Evolutionary conservation across 2,888 invertebrate species (phyloP).

Genomic region (Melipona bicolor): DNA sequence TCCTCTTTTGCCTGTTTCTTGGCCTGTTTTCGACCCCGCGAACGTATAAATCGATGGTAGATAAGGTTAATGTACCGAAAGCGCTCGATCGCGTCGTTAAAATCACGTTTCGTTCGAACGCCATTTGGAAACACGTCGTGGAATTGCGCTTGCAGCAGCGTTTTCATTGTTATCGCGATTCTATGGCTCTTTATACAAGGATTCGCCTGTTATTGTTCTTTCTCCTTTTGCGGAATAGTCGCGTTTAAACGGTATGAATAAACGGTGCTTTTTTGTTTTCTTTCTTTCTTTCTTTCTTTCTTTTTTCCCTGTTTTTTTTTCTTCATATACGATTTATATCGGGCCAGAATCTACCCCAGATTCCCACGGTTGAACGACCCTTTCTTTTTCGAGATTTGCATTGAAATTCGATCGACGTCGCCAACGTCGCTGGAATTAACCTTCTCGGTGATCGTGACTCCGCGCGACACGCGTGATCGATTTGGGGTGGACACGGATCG

Average conservation of each 20-base stretch:
- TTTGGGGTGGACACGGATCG: not conserved
- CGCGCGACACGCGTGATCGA: not conserved
- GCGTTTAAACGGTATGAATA: not conserved
- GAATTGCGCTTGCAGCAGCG: not conserved
- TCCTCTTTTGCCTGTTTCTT: not conserved
- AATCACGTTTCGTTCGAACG: slow-evolving; percentile 31
- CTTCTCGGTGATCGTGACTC: not conserved
- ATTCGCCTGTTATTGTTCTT: slow-evolving; percentile 20
- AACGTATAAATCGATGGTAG: not conserved
- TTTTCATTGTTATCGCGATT: slow-evolving; percentile 29
- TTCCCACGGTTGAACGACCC: not conserved
- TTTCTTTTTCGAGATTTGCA: no score
- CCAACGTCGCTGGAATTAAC: slow-evolving; percentile 6
- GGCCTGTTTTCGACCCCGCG: not conserved
- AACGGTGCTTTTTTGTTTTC: not conserved
- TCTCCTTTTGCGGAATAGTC: not conserved
- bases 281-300: not conserved
- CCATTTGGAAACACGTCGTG: slow-evolving; percentile 12
- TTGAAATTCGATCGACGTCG: not conserved
- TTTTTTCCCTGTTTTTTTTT: not conserved
- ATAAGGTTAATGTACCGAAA: slow-evolving; percentile 6
- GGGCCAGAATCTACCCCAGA: not conserved
- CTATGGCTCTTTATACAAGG: slow-evolving; percentile 7
- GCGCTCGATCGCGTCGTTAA: slow-evolving; percentile 14
- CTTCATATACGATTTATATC: not conserved